Base-by-base conservation (phyloP, 2,888 invertebrate species). In the Amblyteles armatorius region DNA sequence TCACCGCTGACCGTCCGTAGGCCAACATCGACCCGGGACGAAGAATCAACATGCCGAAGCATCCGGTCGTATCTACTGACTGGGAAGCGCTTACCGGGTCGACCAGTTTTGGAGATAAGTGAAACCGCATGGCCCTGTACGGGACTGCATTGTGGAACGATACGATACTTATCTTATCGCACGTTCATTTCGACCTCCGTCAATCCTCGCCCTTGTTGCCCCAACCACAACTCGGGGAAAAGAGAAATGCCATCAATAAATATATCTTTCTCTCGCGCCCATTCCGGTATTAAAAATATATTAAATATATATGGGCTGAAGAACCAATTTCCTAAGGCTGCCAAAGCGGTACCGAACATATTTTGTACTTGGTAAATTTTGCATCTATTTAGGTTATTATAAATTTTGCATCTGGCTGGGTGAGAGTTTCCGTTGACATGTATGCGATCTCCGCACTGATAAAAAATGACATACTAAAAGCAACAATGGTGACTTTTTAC, bases 111-210 rank as follows among this genome's bases (percentile, higher is more conserved):
- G 44, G n/a, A 48, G 65, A 77, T 77, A 77, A 82, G 63, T 77
- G 55, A 29, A 71, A 33, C 44, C 40, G 78, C 55, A 36, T 26
- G 26, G 29, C 63, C 63, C 19, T 33, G 40, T 19, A 16, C 72
- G 22, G 69, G 63, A 52, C 60, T 52, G 19, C 72, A 73, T 72
- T 50, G 26, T 16, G 29, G 67, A 78, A 44, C 36, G 68, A 79
- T 74, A 83, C 16, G 74, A 79, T 63, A 69, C 69, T 79, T 57
- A 83, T 83, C 83, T 83, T 82, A 83, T 83, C 83, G 22, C 44
- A 11, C 60, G 16, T 33, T 29, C 36, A 60, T 68, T 69, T 40
- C 50, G 11, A 36, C 13, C 7, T 36, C 63, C 26, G 57, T 26
- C 57, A 57, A 26, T 13, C 57, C 26, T 57, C 26, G 57, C 26